These are phyloP conservation scores for Diuraphis noxia DNA, from an alignment of 1,140 invertebrate species.

Conservation along the genomic window DNA sequence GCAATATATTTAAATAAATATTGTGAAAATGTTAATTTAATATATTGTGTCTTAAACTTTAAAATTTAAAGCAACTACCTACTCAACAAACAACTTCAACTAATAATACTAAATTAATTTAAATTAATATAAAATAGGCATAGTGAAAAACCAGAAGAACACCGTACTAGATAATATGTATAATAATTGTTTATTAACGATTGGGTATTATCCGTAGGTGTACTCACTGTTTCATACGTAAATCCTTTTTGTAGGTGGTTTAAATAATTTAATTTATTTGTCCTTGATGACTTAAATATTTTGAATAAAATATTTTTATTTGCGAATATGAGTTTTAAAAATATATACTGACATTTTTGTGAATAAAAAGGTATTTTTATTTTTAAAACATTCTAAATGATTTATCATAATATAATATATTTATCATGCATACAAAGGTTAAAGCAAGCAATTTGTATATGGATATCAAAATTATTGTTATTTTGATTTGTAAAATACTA, in stretches of 20 bases:
- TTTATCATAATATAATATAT: neutral
- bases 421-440: neutral
- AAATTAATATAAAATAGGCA: neutral
- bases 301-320: neutral
- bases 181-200: neutral
- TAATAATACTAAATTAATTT: conserved; percentile 3
- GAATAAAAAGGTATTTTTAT: neutral
- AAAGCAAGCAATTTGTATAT: neutral
- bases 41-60: neutral
- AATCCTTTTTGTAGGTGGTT: neutral
- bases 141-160: neutral
- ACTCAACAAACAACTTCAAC: neutral
- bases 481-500: neutral
- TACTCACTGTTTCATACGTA: neutral
- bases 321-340: neutral
- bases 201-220: neutral
- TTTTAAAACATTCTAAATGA: neutral
- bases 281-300: neutral
- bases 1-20: neutral
- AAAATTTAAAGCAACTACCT: neutral
- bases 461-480: too few species aligned
- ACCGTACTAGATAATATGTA: neutral
- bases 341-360: neutral
- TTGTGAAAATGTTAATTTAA: neutral
- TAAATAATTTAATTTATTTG: neutral